A percentile compares a stretch with the other conserved stretches of the same genome.
Evolutionary conservation across 30 jellyfish, hydroid and myxozoan genomes (phyloP).

Genomic region (Catostylus mosaicus): DNA sequence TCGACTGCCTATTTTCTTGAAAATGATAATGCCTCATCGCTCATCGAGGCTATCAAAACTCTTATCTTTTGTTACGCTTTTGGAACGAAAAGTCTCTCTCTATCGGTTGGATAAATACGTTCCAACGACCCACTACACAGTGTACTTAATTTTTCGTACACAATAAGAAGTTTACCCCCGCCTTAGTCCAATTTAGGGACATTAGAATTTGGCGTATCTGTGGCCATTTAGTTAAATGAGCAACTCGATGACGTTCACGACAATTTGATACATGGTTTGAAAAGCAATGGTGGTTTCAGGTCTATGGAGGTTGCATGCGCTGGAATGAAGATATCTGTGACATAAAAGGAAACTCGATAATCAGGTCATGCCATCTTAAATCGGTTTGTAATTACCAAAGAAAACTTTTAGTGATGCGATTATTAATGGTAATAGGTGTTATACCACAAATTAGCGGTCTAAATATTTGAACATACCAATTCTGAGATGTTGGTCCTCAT

Average conservation of each 20-base stretch:
- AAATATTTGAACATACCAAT: neutral
- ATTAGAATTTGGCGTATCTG: no score
- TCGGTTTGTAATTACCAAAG: conserved; percentile 26
- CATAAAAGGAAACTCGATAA: conserved; percentile 1
- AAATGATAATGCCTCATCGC: no score
- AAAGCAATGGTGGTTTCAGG: neutral
- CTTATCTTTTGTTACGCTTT: no score
- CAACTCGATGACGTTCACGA: neutral
- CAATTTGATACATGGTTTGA: neutral
- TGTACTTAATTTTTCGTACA: no score
- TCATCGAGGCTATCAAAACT: no score
- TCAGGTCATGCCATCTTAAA: conserved; percentile 9
- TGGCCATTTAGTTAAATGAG: no score
- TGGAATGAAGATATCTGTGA: neutral
- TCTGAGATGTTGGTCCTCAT: neutral
- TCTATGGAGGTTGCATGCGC: neutral
- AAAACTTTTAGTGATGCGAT: conserved; percentile 8
- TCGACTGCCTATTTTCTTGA: no score
- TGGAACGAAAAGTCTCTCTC: no score
- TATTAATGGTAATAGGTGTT: conserved; percentile 20
- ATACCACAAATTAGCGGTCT: conserved; percentile 35
- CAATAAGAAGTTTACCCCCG: no score
- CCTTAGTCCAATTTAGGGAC: no score
- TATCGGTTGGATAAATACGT: no score
- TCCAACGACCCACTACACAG: no score